A percentile compares a stretch with the other conserved stretches of the same genome.
Evolutionary conservation across 2,888 invertebrate genomes (phyloP).

Genomic region (Aphrophora alni): DNA sequence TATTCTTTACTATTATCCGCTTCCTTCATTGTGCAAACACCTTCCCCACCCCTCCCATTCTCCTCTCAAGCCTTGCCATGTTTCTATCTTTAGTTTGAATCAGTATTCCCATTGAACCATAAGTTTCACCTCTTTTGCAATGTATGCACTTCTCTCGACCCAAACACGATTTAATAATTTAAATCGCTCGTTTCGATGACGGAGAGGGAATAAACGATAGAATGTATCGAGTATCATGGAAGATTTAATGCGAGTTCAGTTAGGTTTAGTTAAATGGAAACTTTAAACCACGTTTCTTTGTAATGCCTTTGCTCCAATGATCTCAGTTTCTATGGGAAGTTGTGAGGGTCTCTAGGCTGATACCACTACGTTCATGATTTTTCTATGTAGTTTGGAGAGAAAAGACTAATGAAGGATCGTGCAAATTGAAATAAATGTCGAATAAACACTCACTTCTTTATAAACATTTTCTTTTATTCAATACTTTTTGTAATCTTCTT

Average conservation of each 20-base stretch:
- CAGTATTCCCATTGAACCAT: constrained; percentile 1
- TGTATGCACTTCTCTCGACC: neutral
- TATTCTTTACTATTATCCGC: neutral
- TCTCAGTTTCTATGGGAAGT: constrained; percentile 4
- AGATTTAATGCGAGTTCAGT: neutral
- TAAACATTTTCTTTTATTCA: too few relatives aligned
- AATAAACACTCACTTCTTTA: too few relatives aligned
- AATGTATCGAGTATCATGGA: neutral
- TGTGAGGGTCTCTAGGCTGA: neutral
- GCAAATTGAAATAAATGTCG: too few relatives aligned
- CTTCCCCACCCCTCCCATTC: neutral
- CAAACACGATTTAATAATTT: neutral
- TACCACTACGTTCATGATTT: too few relatives aligned
- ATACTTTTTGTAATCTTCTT: too few relatives aligned
- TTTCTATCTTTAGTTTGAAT: neutral
- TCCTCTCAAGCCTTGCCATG: neutral
- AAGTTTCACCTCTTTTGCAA: constrained; percentile 3
- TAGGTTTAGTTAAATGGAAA: neutral
- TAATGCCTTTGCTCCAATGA: neutral
- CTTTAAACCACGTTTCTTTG: neutral
- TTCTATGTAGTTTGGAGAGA: too few relatives aligned
- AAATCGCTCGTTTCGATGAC: neutral
- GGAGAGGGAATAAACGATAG: neutral
- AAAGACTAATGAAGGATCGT: too few relatives aligned
- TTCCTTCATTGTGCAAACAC: constrained; percentile 9